Evolutionary conservation across 1,140 invertebrate genomes (phyloP).

Genomic region (Pogonomyrmex barbatus): DNA sequence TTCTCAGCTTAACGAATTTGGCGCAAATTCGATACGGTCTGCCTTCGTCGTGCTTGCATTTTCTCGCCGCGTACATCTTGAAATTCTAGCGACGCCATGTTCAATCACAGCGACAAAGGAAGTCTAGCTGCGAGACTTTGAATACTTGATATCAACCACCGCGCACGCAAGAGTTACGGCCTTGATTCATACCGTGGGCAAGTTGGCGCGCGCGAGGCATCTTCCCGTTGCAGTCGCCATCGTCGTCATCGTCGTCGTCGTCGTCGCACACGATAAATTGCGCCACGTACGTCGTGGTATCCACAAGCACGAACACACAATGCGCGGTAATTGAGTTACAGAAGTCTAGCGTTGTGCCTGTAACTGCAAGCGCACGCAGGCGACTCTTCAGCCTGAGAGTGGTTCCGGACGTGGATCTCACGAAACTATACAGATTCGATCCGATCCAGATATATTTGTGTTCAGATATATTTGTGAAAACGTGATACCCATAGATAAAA

Average conservation of each 20-base stretch:
- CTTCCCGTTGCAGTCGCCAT: neutral
- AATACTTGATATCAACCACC: slow-evolving; percentile 43
- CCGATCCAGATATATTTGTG: no score
- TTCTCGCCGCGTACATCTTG: neutral
- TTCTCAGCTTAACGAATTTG: neutral
- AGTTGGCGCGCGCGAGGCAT: slow-evolving; percentile 9
- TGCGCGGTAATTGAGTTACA: slow-evolving; percentile 61
- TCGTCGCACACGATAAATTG: slow-evolving; percentile 33
- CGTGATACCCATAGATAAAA: neutral
- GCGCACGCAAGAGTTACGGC: slow-evolving; percentile 10
- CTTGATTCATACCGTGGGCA: slow-evolving; percentile 22
- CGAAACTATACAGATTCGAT: neutral
- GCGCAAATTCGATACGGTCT: neutral
- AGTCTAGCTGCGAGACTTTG: neutral
- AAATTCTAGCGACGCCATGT: slow-evolving; percentile 16
- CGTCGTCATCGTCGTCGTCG: neutral
- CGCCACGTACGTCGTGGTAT: slow-evolving; percentile 7
- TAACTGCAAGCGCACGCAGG: neutral
- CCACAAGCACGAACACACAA: slow-evolving; percentile 57
- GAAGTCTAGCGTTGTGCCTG: neutral
- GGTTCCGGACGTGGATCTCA: neutral
- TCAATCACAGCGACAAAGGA: slow-evolving; percentile 38
- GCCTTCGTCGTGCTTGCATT: neutral
- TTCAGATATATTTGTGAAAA: neutral
- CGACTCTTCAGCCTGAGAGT: slow-evolving; percentile 6